These are phyloP conservation scores for Phallusia fumigata DNA, from an alignment of 23 tunicate species.

Conservation along the genomic window DNA sequence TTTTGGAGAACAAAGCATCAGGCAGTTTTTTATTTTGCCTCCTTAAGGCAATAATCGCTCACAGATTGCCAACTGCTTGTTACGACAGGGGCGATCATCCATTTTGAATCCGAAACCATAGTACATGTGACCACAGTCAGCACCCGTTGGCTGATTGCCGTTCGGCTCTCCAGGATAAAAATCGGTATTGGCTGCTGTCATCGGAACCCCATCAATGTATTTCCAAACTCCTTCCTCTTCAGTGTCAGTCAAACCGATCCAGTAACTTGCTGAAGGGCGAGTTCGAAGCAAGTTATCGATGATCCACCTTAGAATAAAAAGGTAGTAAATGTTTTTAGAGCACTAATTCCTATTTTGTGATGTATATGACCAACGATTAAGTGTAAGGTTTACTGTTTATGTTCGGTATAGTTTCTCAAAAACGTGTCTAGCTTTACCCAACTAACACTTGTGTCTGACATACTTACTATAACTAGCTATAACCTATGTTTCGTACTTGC, in stretches of 20 bases:
- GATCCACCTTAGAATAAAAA: neutral
- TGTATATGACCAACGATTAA: too few species aligned
- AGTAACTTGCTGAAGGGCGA: neutral
- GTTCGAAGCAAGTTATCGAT: neutral
- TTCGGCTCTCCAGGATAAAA: neutral
- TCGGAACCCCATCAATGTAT: neutral
- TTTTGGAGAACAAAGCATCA: too few species aligned
- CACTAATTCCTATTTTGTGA: neutral
- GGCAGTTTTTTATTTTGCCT: too few species aligned
- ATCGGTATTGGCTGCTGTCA: neutral
- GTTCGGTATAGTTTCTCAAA: too few species aligned
- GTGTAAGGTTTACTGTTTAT: too few species aligned
- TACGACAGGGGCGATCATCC: neutral
- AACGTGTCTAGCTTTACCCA: too few species aligned
- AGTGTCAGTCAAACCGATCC: neutral
- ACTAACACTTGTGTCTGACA: too few species aligned
- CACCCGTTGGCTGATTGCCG: neutral
- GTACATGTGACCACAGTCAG: neutral
- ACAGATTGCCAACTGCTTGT: neutral
- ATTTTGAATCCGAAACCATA: neutral
- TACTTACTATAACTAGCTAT: too few species aligned
- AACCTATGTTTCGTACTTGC: neutral
- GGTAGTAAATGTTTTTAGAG: neutral
- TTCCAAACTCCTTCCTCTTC: neutral
- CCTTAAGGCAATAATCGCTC: neutral